These are phyloP conservation scores for Apoda limacodes DNA, from an alignment of 2,888 invertebrate species.

Conservation along the genomic window DNA sequence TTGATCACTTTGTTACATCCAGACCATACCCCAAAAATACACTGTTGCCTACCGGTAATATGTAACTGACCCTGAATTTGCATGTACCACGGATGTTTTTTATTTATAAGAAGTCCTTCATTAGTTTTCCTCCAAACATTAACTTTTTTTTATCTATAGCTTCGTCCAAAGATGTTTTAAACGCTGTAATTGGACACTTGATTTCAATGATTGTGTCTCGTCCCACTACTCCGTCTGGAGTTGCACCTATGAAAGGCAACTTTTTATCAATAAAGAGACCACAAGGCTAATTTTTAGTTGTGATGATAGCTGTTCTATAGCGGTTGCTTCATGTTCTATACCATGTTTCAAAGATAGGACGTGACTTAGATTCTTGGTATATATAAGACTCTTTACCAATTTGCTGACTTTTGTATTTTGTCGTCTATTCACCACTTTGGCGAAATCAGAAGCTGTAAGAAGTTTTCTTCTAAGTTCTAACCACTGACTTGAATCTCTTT, in stretches of 20 bases:
- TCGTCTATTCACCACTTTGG: conserved; percentile 13
- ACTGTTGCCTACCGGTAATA: conserved; percentile 6
- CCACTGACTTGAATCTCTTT: conserved; percentile 16
- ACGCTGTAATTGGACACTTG: conserved; percentile 15
- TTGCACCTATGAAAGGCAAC: conserved; percentile 15
- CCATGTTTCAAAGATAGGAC: conserved; percentile 15
- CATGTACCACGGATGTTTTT: conserved; percentile 9
- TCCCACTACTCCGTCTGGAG: conserved; percentile 17
- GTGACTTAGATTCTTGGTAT: neutral
- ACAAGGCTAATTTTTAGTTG: conserved; percentile 16
- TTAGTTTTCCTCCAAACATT: conserved; percentile 7
- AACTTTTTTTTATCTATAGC: conserved; percentile 10
- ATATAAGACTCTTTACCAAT: conserved; percentile 5
- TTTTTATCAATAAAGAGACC: conserved; percentile 19
- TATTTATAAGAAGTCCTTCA: conserved; percentile 8
- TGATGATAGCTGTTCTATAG: conserved; percentile 7
- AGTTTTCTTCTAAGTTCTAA: conserved; percentile 15
- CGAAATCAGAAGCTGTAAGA: conserved; percentile 19
- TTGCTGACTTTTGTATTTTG: conserved; percentile 4
- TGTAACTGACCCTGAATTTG: conserved; percentile 16
- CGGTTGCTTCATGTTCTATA: conserved; percentile 12
- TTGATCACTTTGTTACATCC: conserved; percentile 7
- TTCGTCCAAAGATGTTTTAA: conserved; percentile 8
- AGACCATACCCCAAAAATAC: conserved; percentile 12
- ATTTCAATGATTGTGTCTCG: conserved; percentile 18